These are phyloP conservation scores for Glaucomys volans DNA, from an alignment of 2,113 vertebrate genomes.

Conservation along the genomic window DNA sequence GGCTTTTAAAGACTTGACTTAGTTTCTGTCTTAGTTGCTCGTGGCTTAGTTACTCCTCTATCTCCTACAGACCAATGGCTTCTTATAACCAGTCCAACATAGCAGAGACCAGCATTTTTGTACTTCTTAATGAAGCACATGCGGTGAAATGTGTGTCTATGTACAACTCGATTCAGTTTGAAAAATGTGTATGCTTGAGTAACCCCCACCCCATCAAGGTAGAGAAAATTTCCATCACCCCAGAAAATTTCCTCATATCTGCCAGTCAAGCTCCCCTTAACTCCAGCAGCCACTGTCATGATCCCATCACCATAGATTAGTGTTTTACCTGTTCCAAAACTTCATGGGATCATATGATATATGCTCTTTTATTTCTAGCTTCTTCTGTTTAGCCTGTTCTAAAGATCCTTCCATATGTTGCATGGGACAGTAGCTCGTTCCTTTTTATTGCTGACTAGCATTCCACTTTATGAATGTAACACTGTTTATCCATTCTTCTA, in stretches of 20 bases:
- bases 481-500: neutral
- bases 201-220: neutral
- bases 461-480: too few relatives aligned
- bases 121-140: neutral
- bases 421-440: neutral
- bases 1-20: neutral
- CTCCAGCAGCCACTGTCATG: neutral
- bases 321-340: neutral
- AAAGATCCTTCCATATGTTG: neutral
- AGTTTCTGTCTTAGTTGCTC: neutral
- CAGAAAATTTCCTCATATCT: neutral
- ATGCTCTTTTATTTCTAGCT: neutral
- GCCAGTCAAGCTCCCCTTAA: neutral
- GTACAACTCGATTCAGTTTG: neutral
- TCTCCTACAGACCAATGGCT: neutral
- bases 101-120: neutral
- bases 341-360: neutral
- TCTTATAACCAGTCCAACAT: neutral
- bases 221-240: neutral
- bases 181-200: neutral
- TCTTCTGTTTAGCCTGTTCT: neutral
- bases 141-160: neutral
- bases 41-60: neutral
- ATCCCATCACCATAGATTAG: neutral
- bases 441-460: neutral